Evolutionary conservation across 2,113 vertebrate genomes (phyloP), one percentile per base, ranked within the genome.

Genomic region (Lontra canadensis): DNA sequence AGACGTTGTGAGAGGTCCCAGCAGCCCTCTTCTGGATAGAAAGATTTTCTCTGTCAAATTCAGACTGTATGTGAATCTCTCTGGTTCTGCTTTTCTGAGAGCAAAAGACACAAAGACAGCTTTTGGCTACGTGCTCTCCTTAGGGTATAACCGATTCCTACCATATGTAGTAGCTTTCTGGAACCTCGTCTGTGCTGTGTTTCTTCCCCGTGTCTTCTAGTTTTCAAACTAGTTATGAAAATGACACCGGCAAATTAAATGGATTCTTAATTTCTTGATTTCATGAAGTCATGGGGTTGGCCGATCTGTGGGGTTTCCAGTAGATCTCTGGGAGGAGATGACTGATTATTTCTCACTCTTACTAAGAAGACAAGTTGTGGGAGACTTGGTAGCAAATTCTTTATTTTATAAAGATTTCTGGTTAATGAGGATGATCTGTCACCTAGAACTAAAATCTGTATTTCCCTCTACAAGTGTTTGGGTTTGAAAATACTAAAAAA

Each of bases 391-490:
- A 94, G 83, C 59, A n/a, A 81, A 89, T 57, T 78, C 31, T 49
- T 88, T 88, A 61, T 88, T 90, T 88, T 6, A 2, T 47, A n/a
- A 95, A 95, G 76, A 44, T 73, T 83, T 96, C 95, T 49, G 91
- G 67, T 49, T 78, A 76, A 85, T 49, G 23, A 76, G 69, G 25
- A 29, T 81, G 49, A 65, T 85, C 42, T 95, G 29, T 13, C 39
- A 82, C 15, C 18, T 92, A 36, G 96, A 84, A 97, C 69, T 67
- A 71, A 87, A 97, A 87, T 36, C 18, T 10, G 57, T n/a, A 47
- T 34, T 87, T 93, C 29, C 49, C 55, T 78, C 84, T 67, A 10
- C 8, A 90, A 84, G 86, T 15, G 21, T 81, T 67, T 83, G 74
- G 12, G 55, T 80, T 79, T 89, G 93, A 85, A 78, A 85, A 76